These are phyloP conservation scores for Cherax quadricarinatus DNA, from an alignment of 1,140 invertebrate species.

Conservation along the genomic window DNA sequence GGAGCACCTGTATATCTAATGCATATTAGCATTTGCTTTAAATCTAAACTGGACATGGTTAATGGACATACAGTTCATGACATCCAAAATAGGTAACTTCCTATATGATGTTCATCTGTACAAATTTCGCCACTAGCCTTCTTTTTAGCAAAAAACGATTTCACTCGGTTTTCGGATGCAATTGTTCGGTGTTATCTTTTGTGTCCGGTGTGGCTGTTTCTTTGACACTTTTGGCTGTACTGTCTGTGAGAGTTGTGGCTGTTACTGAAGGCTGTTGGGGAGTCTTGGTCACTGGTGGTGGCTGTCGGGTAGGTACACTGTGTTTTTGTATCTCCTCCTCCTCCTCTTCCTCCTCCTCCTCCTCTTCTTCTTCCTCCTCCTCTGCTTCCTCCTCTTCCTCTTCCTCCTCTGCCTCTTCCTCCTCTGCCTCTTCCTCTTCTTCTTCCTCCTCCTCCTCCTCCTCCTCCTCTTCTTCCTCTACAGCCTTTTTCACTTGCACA, in stretches of 20 bases:
- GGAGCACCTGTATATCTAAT: neutral
- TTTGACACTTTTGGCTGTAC: neutral
- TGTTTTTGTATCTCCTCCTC: neutral
- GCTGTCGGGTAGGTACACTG: neutral
- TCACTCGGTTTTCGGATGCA: neutral
- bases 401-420: neutral
- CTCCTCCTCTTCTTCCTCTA: neutral
- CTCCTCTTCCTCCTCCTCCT: neutral
- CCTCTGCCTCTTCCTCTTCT: neutral
- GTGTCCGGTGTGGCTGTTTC: neutral
- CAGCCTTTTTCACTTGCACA: neutral
- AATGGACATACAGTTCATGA: slow-evolving; percentile 20
- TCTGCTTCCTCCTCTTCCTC: neutral
- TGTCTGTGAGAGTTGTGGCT: neutral
- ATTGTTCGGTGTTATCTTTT: slow-evolving; percentile 3
- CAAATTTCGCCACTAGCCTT: neutral
- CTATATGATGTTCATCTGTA: slow-evolving; percentile 18
- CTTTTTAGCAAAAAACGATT: neutral
- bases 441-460: neutral
- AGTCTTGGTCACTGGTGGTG: neutral
- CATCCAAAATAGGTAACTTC: slow-evolving; percentile 4
- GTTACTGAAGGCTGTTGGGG: neutral
- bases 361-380: neutral
- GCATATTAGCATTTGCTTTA: slow-evolving; percentile 12
- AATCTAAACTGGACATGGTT: slow-evolving; percentile 1